Percentiles rank a stretch among this genome's conserved stretches.
Evolutionary conservation across 2,888 invertebrate genomes (phyloP).

Genomic region (Aphidius colemani): DNA sequence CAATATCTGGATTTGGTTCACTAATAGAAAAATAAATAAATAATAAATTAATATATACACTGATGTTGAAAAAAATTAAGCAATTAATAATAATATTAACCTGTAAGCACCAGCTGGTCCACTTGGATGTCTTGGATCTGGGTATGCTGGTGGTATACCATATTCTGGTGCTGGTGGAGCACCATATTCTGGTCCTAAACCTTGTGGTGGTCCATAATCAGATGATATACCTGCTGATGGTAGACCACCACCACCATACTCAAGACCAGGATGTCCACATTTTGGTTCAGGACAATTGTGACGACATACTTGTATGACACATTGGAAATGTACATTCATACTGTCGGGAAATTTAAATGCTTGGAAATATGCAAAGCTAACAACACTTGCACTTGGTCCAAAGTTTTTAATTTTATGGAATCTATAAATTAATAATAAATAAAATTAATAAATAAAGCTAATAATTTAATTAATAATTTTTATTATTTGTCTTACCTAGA

Average conservation of each 20-base stretch:
- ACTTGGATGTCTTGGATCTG: conserved; percentile 86
- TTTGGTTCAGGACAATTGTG: conserved; percentile 93
- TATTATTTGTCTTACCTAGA: too few species aligned
- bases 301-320: conserved; percentile 92
- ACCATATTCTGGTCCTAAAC: conserved; percentile 72
- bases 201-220: conserved; percentile 71
- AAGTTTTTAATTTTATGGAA: conserved; percentile 97
- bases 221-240: conserved; percentile 62
- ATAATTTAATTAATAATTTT: too few species aligned
- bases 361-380: conserved; percentile 95
- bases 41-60: background rate
- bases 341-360: conserved; percentile 97
- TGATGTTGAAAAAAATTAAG: background rate
- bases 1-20: conserved; percentile 79
- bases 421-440: conserved; percentile 58
- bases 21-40: conserved; percentile 57
- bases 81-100: conserved; percentile 35
- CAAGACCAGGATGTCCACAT: conserved; percentile 69
- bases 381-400: conserved; percentile 90
- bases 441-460: background rate
- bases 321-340: conserved; percentile 97
- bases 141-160: conserved; percentile 79
- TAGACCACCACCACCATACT: conserved; percentile 39
- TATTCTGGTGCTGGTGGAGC: conserved; percentile 72
- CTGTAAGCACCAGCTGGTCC: conserved; percentile 79